Evolutionary conservation across 2,113 vertebrate species (phyloP).

Genomic region (Lanius collurio): DNA sequence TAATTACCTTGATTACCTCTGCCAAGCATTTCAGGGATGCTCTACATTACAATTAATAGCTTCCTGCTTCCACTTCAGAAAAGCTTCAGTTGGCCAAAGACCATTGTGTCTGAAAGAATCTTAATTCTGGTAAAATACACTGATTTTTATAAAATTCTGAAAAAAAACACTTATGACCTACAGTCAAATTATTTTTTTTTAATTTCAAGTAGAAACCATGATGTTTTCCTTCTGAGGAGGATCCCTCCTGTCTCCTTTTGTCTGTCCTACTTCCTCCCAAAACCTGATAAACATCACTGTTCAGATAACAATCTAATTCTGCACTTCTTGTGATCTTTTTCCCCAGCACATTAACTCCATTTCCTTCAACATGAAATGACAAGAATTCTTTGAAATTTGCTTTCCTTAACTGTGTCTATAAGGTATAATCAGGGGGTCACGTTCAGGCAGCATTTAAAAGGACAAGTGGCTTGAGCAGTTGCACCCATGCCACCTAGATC

Average conservation of each 20-base stretch:
- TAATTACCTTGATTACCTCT: background rate
- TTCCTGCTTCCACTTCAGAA: background rate
- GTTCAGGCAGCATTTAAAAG: background rate
- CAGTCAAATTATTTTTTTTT: background rate
- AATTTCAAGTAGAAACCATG: background rate
- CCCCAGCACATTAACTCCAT: background rate
- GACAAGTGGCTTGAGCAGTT: background rate
- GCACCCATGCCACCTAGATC: background rate
- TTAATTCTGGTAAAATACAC: background rate
- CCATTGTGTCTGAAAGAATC: background rate
- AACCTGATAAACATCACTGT: background rate
- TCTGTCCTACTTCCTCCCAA: background rate
- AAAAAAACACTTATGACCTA: background rate
- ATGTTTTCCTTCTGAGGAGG: background rate
- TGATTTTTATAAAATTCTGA: background rate
- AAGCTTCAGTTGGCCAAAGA: background rate
- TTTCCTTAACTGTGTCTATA: background rate
- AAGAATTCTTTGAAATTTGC: background rate
- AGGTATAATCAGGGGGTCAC: background rate
- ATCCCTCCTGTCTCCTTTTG: background rate
- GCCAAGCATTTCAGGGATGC: background rate
- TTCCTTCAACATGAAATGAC: background rate
- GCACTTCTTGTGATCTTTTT: background rate
- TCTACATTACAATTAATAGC: background rate
- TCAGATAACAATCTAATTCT: background rate